Conservation (phyloP, 2,797 vertebrate species). For the Brachyrhaphis roseni region DNA sequence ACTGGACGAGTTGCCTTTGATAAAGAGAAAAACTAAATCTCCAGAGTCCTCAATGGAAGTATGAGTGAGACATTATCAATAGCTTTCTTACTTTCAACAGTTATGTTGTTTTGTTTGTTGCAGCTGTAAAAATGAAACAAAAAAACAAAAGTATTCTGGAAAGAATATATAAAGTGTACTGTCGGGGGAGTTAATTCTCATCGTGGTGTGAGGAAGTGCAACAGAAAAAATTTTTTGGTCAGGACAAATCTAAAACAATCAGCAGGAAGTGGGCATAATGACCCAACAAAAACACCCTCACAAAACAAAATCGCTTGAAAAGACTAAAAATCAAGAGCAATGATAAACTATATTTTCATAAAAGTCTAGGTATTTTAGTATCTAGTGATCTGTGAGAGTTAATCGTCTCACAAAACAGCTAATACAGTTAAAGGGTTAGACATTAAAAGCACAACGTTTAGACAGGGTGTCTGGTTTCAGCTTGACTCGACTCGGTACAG, state of each 20-base stretch:
- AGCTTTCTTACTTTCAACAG: not conserved
- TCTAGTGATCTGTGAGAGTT: not conserved
- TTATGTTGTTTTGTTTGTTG: not conserved
- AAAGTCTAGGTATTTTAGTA: not conserved
- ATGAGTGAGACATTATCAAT: not conserved
- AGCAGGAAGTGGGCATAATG: slow-evolving; percentile 57
- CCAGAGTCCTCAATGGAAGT: slow-evolving; percentile 5
- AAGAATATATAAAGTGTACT: slow-evolving; percentile 12
- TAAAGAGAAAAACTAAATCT: slow-evolving; percentile 11
- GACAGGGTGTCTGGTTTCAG: slow-evolving; percentile 6
- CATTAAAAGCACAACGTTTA: slow-evolving; percentile 1
- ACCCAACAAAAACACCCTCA: slow-evolving; percentile 28
- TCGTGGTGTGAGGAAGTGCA: slow-evolving; percentile 44
- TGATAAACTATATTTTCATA: not conserved
- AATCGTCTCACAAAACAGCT: not conserved
- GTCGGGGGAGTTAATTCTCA: slow-evolving; percentile 17
- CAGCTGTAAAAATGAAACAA: not conserved
- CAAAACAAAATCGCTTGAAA: slow-evolving; percentile 20
- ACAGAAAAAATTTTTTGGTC: slow-evolving; percentile 53
- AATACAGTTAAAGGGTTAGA: slow-evolving; percentile 12
- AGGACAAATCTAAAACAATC: slow-evolving; percentile 48
- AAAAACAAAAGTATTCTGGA: slow-evolving; percentile 6
- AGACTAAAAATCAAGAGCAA: not conserved
- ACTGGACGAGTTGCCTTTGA: slow-evolving; percentile 20
- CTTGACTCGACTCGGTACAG: not conserved